Evolutionary conservation across 2,888 invertebrate genomes (phyloP), one percentile per base, ranked within the genome.

Genomic region (Dromius quadrimaculatus): DNA sequence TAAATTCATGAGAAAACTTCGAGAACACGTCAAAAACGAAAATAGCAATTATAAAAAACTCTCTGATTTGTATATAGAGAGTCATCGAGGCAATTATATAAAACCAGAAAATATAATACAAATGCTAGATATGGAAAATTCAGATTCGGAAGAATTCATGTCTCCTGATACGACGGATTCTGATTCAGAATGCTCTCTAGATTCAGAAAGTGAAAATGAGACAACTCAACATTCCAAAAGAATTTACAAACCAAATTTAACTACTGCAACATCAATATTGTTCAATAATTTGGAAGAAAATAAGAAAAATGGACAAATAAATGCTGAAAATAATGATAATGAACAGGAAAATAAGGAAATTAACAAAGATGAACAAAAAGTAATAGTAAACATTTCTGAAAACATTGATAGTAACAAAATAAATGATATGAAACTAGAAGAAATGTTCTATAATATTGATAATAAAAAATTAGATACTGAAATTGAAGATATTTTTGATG

Each of bases 101-200:
- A 54, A 23, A 28, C 15, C 50, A 1, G 23, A 23, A 28, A 28
- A 54, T 28, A 54, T 54, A 8, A 23, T 54, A 28, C 28, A 54
- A 54, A 11, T 28, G 8, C 23, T 54, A 2, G 50, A 54, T 9
- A 5, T 23, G 0, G 22, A 23, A 2, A 15, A 23, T 15, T 54
- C 50, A 0, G 50, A 54, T 54, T 54, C 50, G n/a, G 50, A 54
- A 15, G 50, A 54, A 32, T 54, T 54, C 28, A 54, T 54, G 50
- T 54, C 50, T 13, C 50, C 50, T 5, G 50, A 54, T n/a, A n/a
- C n/a, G 2, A 28, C 50, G 1, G 28, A 28, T 15, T 13, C 50
- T 2, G 28, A 54, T 15, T 54, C 50, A 28, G 22, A 22, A 23
- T 54, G 28, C 28, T 54, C 50, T 1, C 19, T 15, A 28, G 50